Evolutionary conservation across 2,797 vertebrate species (phyloP), one percentile per base, ranked within the genome.

Genomic region (Odontamblyopus lacepedii): DNA sequence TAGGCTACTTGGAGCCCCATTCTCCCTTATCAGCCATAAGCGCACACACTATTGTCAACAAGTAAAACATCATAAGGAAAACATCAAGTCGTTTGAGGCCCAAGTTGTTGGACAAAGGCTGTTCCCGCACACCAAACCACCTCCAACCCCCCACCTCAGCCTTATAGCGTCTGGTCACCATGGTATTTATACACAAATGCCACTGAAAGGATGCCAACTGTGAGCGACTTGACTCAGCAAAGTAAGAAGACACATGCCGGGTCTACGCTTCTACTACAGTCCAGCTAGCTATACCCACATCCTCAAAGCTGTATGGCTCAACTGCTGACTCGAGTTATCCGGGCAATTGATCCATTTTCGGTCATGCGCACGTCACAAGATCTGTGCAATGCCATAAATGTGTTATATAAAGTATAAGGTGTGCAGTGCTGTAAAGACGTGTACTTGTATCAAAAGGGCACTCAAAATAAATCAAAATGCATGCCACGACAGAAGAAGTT

Each of bases 331-430:
- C n/a, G 9, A 53, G 1, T 27, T 53, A 27, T 29, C 30, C 29
- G 6, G 19, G 11, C 35, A 19, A 26, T 13, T 16, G 53, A 69
- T 76, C 27, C 7, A 16, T 57, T 23, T n/a, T 55, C 30, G 2
- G 41, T 80, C 68, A 74, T 67, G 73, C 7, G 71, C 38, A 11
- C 38, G 51, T 78, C 73, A 76, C 6, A 18, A 15, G 7, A 11
- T 26, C 29, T 19, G 29, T 74, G 29, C 30, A 19, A 69, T 23
- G 61, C 59, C 30, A 29, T 26, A 18, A 5, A 29, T 2, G 1
- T 12, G 15, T 44, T 12, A 35, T 32, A 60, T 70, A 6, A 2
- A 15, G 16, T 44, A 29, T n/a, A 5, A 29, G 1, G 6, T 44
- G 12, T 50, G 15, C 12, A 18, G 0, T 16, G 15, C 1, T 5